Conservation (phyloP, 1,140 invertebrate genomes). For the Stenopsyche tienmushanensis region DNA sequence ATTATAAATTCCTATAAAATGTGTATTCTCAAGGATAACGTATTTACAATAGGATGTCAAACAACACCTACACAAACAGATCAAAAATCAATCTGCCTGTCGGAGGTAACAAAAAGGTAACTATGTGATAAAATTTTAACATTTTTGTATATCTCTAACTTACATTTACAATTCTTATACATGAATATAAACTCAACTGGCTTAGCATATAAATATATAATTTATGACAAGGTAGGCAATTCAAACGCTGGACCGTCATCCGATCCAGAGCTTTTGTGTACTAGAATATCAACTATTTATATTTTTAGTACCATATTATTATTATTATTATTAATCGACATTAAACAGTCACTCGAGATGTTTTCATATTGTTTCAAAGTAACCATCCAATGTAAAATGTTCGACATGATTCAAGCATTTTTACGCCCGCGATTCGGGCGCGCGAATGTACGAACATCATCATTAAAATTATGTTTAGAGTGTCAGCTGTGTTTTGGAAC, state of each 20-base stretch:
- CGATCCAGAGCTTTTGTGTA: conserved; percentile 4
- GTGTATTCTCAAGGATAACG: not conserved
- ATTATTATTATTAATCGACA: too few relatives aligned
- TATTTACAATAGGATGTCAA: conserved; percentile 12
- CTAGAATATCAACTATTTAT: conserved; percentile 8
- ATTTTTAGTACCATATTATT: conserved; percentile 9
- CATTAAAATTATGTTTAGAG: too few relatives aligned
- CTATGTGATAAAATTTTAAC: conserved; percentile 10
- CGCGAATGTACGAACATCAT: too few relatives aligned
- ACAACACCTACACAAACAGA: conserved; percentile 7
- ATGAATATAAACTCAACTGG: conserved; percentile 24
- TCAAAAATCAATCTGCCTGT: conserved; percentile 9
- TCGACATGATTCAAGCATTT: too few relatives aligned
- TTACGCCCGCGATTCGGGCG: too few relatives aligned
- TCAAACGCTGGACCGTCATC: not conserved
- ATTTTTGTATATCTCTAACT: conserved; percentile 6
- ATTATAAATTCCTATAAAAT: too few relatives aligned
- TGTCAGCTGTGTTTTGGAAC: too few relatives aligned
- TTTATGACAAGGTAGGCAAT: conserved; percentile 21
- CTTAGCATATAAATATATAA: conserved; percentile 22
- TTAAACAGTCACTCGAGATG: too few relatives aligned
- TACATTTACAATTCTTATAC: conserved; percentile 6
- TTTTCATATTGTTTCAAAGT: too few relatives aligned
- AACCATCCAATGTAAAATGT: too few relatives aligned
- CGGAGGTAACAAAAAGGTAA: conserved; percentile 27